Base-by-base conservation (phyloP, 2,113 vertebrate species). In the Anarrhichthys ocellatus region DNA sequence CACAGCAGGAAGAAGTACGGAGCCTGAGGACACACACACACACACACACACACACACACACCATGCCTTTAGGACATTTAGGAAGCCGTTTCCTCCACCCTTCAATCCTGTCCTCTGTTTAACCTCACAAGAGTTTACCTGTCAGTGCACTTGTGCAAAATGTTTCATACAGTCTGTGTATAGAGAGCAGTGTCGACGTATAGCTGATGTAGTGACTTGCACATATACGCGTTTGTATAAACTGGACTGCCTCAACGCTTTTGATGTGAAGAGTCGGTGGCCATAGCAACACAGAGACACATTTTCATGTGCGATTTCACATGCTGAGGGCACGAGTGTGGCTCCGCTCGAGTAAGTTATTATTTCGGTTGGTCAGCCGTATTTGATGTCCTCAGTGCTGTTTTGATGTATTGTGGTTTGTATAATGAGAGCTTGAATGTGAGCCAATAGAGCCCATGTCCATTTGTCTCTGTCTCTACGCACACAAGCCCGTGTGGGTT, bases 231-330 rank as follows among this genome's bases (percentile, higher is more conserved):
- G 32, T 61, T 72, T 67, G 76, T 77, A 62, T 44, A 17, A 22
- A 61, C 67, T 63, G 5, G 59, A 6, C 13, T n/a, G 61, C 46
- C 62, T 71, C 24, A 0, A 9, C 24, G 70, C 80, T 62, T 54
- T 34, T 82, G 64, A 77, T 71, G 75, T 66, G 84, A 81, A 54
- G 65, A 77, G 76, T 90, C 72, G 20, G 91, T 93, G 82, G 78
- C 88, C 81, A 86, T 91, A 80, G 89, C 84, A 92, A 89, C 93
- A 69, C 78, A 24, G 40, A 80, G 34, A 46, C 76, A 82, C 72
- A 62, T 56, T 72, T 82, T 58, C 64, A 62, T 38, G 63, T 74
- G 75, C 34, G 29, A 24, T 64, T 69, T 84, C 73, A 62, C 77
- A 77, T 81, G 73, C 62, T 50, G 38, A 40, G 62, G 70, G 58